Evolutionary conservation across 1,140 invertebrate genomes (phyloP).

Genomic region (Drosophila arawakana): DNA sequence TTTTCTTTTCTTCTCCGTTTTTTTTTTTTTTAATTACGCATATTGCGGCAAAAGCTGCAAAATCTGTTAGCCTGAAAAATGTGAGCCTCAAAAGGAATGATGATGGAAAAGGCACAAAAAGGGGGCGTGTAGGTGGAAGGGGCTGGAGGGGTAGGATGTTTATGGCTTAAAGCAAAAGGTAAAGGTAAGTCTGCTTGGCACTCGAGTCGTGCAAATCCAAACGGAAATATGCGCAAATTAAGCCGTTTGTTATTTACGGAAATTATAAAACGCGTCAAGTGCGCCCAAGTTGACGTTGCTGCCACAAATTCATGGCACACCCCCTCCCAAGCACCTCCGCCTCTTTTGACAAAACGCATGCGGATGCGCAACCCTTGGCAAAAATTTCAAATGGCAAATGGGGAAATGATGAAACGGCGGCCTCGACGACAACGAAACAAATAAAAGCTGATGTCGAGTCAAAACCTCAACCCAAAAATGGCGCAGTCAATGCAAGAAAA

Average conservation of each 20-base stretch:
- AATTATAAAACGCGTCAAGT: slow-evolving; percentile 82
- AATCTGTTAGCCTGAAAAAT: slow-evolving; percentile 29
- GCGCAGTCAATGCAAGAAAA: slow-evolving; percentile 76
- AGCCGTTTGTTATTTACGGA: slow-evolving; percentile 81
- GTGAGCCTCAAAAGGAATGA: slow-evolving; percentile 13
- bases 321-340: slow-evolving; percentile 15
- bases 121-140: neutral
- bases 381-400: slow-evolving; percentile 7
- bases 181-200: slow-evolving; percentile 37
- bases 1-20: too few species aligned
- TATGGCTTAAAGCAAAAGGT: slow-evolving; percentile 3
- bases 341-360: neutral
- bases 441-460: slow-evolving; percentile 46
- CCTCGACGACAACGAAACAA: slow-evolving; percentile 55
- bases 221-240: slow-evolving; percentile 82
- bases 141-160: neutral
- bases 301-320: slow-evolving; percentile 42
- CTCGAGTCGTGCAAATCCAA: slow-evolving; percentile 80
- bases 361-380: slow-evolving; percentile 53
- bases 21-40: slow-evolving; percentile 44
- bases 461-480: slow-evolving; percentile 31
- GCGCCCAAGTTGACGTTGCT: slow-evolving; percentile 55
- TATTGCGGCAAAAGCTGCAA: slow-evolving; percentile 35
- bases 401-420: slow-evolving; percentile 18
- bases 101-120: neutral